Evolutionary conservation across 64 coral and sea anemone genomes (phyloP).

Genomic region (Exaiptasia diaphana): DNA sequence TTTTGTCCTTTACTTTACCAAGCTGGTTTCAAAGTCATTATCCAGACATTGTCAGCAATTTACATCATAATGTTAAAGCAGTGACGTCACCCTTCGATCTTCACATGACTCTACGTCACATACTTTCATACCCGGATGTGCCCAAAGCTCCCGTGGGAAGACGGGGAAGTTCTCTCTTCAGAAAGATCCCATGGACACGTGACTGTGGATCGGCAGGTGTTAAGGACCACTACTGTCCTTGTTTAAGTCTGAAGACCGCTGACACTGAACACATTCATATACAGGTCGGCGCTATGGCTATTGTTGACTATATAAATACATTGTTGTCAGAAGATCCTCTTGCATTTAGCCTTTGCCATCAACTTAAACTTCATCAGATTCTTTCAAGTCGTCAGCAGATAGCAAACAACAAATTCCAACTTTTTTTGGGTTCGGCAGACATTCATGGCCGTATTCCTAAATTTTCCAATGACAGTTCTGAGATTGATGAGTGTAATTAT

Average conservation of each 20-base stretch:
- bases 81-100: slow-evolving; percentile 92
- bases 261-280: slow-evolving; percentile 55
- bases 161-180: slow-evolving; percentile 62
- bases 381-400: slow-evolving; percentile 70
- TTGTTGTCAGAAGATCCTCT: slow-evolving; percentile 35
- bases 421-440: slow-evolving; percentile 68
- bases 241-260: slow-evolving; percentile 52
- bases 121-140: slow-evolving; percentile 62
- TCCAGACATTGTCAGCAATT: slow-evolving; percentile 20
- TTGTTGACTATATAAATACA: slow-evolving; percentile 74
- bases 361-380: slow-evolving; percentile 61
- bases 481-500: slow-evolving; percentile 71
- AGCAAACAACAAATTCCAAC: slow-evolving; percentile 69
- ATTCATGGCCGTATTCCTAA: slow-evolving; percentile 61
- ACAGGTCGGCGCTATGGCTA: slow-evolving; percentile 31
- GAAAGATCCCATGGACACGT: slow-evolving; percentile 52
- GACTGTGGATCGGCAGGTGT: slow-evolving; percentile 68
- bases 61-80: slow-evolving; percentile 57
- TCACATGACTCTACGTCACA: slow-evolving; percentile 67
- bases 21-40: slow-evolving; percentile 40
- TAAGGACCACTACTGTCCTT: slow-evolving; percentile 91
- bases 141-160: slow-evolving; percentile 1
- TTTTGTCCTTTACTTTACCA: slow-evolving; percentile 76
- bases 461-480: slow-evolving; percentile 46
- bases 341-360: slow-evolving; percentile 47